phyloP scores from a whole-genome alignment of 2,888 invertebrate genomes.

The Cheilosia soror region DNA sequence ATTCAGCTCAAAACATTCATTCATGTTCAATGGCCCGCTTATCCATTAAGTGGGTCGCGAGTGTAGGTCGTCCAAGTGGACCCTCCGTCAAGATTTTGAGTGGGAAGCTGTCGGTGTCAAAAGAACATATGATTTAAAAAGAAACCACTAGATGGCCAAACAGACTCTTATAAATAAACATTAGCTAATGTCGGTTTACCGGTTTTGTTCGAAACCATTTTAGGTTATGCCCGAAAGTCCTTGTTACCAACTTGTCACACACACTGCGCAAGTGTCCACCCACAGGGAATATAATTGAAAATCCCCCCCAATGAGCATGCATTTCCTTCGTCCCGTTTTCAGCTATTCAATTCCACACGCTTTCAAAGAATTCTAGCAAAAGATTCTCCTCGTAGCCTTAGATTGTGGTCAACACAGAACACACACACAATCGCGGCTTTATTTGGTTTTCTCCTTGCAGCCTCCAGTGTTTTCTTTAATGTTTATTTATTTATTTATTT shows the following conservation, averaged over 20 bases:
- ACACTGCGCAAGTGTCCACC: neutral
- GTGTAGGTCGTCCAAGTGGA: too few relatives aligned
- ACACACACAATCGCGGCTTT: neutral
- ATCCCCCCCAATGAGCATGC: conserved; percentile 5
- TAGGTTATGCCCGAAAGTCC: too few relatives aligned
- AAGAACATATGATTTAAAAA: too few relatives aligned
- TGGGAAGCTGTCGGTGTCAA: too few relatives aligned
- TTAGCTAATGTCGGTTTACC: too few relatives aligned
- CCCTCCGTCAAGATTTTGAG: too few relatives aligned
- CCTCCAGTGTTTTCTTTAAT: conserved; percentile 37
- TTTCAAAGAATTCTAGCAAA: neutral
- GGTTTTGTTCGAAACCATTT: too few relatives aligned
- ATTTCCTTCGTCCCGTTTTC: neutral
- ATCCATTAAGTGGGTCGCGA: too few relatives aligned
- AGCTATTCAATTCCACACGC: conserved; percentile 3
- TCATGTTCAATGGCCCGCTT: too few relatives aligned
- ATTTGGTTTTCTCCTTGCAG: conserved; percentile 21
- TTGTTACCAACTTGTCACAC: neutral
- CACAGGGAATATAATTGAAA: conserved; percentile 27
- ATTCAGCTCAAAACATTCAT: too few relatives aligned
- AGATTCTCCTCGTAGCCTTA: conserved; percentile 13
- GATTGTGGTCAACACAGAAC: conserved; percentile 29
- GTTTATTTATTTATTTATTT: conserved; percentile 50
- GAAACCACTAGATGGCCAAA: too few relatives aligned
- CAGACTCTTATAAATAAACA: too few relatives aligned